A percentile compares a stretch with the other conserved stretches of the same genome.
Conservation (phyloP, 2,113 vertebrate species). For the Aphyosemion australe region DNA sequence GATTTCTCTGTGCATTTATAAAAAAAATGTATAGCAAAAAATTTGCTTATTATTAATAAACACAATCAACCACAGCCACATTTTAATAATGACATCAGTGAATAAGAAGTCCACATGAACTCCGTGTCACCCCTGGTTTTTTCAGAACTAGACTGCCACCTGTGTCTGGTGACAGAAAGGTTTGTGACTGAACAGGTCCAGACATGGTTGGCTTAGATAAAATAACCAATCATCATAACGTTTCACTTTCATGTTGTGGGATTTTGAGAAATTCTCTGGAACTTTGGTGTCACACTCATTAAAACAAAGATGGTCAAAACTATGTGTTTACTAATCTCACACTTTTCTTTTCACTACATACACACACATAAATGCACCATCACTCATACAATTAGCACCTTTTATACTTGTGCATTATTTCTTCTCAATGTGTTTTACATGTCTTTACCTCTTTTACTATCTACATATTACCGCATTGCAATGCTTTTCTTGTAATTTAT, state of each 20-base stretch:
- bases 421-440: no score
- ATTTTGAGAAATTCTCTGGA: constrained; percentile 9
- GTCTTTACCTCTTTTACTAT: no score
- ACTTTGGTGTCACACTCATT: neutral
- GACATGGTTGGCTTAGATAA: neutral
- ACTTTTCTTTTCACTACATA: no score
- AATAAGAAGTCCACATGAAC: constrained; percentile 1
- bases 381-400: no score
- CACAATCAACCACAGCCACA: neutral
- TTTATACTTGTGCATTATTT: no score
- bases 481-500: no score
- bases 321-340: no score
- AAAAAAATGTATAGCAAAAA: no score
- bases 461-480: no score
- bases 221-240: neutral
- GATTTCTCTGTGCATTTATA: neutral
- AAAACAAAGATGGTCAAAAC: neutral
- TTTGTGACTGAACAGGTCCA: neutral
- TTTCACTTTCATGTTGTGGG: neutral
- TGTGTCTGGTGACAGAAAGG: neutral
- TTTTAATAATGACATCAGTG: neutral
- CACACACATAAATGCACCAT: no score
- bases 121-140: neutral
- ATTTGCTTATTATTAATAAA: neutral
- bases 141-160: neutral